Evolutionary conservation across 2,113 vertebrate species (phyloP).

Genomic region (Budorcas taxicolor): DNA sequence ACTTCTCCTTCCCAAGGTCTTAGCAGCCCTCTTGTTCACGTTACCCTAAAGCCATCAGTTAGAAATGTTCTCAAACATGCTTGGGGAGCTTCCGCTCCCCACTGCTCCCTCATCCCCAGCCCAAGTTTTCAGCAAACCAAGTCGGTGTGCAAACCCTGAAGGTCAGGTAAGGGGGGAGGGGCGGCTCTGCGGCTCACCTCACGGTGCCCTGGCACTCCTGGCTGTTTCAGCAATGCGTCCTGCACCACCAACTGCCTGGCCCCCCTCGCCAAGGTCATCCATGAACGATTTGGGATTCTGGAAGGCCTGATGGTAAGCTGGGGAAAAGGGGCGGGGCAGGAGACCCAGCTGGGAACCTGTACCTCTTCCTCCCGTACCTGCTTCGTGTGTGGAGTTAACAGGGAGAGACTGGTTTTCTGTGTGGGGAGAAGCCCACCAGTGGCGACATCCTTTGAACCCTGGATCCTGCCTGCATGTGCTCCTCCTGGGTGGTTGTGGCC

Average conservation of each 20-base stretch:
- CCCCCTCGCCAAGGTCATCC: constrained; percentile 89
- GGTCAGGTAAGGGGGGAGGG: neutral
- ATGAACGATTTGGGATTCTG: constrained; percentile 88
- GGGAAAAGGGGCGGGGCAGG: neutral
- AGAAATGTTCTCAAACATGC: neutral
- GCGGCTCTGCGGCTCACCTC: neutral
- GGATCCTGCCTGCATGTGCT: neutral
- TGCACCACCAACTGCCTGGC: constrained; percentile 94
- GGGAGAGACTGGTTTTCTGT: neutral
- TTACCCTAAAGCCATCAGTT: neutral
- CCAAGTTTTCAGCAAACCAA: neutral
- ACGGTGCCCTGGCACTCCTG: neutral
- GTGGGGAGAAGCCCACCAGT: neutral
- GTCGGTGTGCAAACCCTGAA: neutral
- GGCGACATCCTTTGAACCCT: neutral
- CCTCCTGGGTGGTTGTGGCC: neutral
- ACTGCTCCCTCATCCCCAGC: neutral
- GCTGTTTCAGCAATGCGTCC: constrained; percentile 87
- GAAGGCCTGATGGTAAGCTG: constrained; percentile 90
- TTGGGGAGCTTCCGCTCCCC: neutral
- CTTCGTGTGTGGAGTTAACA: neutral
- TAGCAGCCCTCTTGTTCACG: rapidly evolving
- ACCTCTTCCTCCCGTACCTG: neutral
- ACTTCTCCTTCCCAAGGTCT: neutral
- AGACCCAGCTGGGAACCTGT: neutral